These are phyloP conservation scores for Platerodrilus igneus DNA, from an alignment of 2,888 invertebrate genomes.

Conservation along the genomic window DNA sequence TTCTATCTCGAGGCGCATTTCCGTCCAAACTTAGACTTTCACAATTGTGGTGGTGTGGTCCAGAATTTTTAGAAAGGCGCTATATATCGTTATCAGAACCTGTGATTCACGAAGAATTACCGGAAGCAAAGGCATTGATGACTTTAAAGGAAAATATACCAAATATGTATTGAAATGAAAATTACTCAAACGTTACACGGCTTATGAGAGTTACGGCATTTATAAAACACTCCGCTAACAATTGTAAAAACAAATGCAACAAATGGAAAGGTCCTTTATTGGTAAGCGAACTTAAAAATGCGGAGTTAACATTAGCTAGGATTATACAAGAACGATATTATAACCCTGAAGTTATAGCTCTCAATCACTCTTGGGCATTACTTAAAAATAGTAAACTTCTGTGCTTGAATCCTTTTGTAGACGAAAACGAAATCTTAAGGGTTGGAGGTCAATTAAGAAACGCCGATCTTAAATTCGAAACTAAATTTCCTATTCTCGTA, in stretches of 20 bases:
- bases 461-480: constrained; percentile 20
- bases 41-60: constrained; percentile 9
- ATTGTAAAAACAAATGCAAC: background rate
- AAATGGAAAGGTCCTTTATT: no score
- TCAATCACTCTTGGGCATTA: background rate
- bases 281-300: background rate
- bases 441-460: constrained; percentile 24
- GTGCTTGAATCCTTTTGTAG: constrained; percentile 24
- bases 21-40: background rate
- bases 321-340: background rate
- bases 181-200: constrained; percentile 6
- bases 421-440: constrained; percentile 18
- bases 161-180: background rate
- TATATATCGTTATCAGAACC: no score
- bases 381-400: constrained; percentile 16
- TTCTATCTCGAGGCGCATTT: constrained; percentile 6
- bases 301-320: background rate
- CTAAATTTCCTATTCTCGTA: constrained; percentile 27
- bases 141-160: no score
- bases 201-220: constrained; percentile 4
- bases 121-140: no score
- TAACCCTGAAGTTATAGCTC: background rate
- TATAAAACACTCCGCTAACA: constrained; percentile 3
- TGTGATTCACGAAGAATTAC: no score
- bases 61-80: no score